Base-by-base conservation (phyloP, 1,140 invertebrate species). In the Zophobas atratus region DNA sequence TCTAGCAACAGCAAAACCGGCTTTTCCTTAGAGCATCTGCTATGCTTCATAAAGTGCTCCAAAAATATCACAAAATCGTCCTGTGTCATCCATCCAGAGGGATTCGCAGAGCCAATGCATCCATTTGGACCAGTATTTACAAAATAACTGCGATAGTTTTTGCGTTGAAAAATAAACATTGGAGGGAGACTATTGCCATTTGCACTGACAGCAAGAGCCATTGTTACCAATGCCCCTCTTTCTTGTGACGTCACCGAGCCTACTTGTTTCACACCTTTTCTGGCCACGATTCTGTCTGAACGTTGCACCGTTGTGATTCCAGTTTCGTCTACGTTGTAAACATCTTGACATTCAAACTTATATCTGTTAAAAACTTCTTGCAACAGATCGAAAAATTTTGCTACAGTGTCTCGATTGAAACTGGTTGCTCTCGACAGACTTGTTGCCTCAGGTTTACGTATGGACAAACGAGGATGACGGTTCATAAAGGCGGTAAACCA, bases 211-310 rank as follows among this genome's bases (percentile, higher is more conserved):
- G 82, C 78, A 46, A 79, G 8, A 35, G 33, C 70, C 33, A 87
- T 60, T 20, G 88, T 89, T 1, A 88, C 86, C 34, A 88, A 72
- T 6, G 56, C 78, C 8, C 87, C 87, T 76, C 86, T 75, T 81
- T 89, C 87, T 6, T 74, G 84, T 32, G 85, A 86, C 0, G 86
- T 87, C 2, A 87, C 78, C 36, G 75, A 33, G 4, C 86, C 86
- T 6, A 88, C 83, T 85, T 88, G 87, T 79, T 87, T 88, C 5
- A 39, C 53, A 33, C 86, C 85, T 81, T 79, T 84, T 33, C 4
- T 38, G 36, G 83, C 84, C 32, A 87, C 51, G 55, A 86, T 74
- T 79, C 81, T 84, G 6, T 20, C 33, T 46, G 76, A 63, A 57
- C 55, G 53, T 39, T 76, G 75, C 32, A 78, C 88, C n/a, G 87